Base-by-base conservation (phyloP, 2,113 vertebrate genomes). In the Acrocephalus kingi region DNA sequence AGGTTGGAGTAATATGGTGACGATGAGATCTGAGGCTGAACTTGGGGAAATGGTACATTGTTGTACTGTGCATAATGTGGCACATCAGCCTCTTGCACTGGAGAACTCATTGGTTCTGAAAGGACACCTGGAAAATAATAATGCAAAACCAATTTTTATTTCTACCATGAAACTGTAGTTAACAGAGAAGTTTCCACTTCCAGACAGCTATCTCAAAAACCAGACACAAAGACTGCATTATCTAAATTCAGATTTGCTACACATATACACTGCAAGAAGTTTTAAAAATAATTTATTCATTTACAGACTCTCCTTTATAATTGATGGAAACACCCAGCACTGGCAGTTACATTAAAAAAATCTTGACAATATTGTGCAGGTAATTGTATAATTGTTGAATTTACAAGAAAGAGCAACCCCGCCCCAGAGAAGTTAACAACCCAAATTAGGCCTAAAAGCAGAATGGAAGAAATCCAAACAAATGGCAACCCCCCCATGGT, bases 1-100 rank as follows among this genome's bases (percentile, higher is more conserved):
- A 99, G 97, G 97, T 96, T 98, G 98, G 99, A 97, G 97, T 99
- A 99, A 91, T 99, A 99, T 24, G 98, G 96, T 1, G 98, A 98
- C 0, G 98, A 98, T 28, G 98, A 97, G 92, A 99, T 97, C 92
- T 98, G 97, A 30, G 98, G 98, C 90, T 99, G 99, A 91, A 98
- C 98, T 92, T 98, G 97, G 6, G 98, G 95, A 97, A 98, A 99
- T 35, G 98, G 98, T 90, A 98, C 98, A 69, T 96, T 98, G 97
- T 97, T 98, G 97, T 99, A 99, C 71, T 98, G 97, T 64, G 97
- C 84, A 76, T 99, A 99, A 19, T 99, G 94, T 87, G 99, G 97
- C 90, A 98, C 97, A 93, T 99, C 99, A 7, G 98, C 94, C 76
- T 99, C 99, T 96, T 98, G 99, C 49, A 98, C 98, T 77, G 99